Evolutionary conservation across 2,797 vertebrate genomes (phyloP), one percentile per base, ranked within the genome.

Genomic region (Smutsia temminckii): DNA sequence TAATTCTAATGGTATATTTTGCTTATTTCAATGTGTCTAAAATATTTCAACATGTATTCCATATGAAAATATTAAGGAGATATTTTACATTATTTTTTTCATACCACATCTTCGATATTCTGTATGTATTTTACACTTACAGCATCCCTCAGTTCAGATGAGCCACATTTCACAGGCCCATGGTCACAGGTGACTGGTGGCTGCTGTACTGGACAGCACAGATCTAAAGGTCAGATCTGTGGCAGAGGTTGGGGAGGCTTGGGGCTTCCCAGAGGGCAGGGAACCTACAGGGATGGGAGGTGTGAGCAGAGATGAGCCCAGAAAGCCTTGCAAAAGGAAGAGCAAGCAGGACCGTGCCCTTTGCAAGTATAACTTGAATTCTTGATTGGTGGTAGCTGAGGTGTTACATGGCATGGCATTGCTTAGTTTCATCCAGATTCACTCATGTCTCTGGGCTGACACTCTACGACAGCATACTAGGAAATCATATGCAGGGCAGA

Each of bases 101-200:
- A 37, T 40, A 13, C 37, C 21, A 10, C 27, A 17, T 63, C 66
- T 81, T 79, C 34, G 6, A 27, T 37, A 63, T 3, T 42, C 21
- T 13, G 27, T 1, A 11, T 74, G 51, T 23, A 8, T 34, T 42
- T 68, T 3, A n/a, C 16, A 8, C 37, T 11, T 51, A 17, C 16
- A 23, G 21, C 27, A 6, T 1, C 12, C 55, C 71, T 79, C 29
- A 5, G 0, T 61, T 64, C 8, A 3, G 51, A 12, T 0, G 11
- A 79, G 55, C 46, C 55, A 14, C 18, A 4, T 25, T 51, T 66
- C 55, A 9, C 23, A 57, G 51, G n/a, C 40, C 46, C 10, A 0
- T 1, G 1, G 12, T 32, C 27, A 1, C 34, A 2, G 3, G 63
- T 42, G 69, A 18, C 53, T 16, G 32, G 66, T 2, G 20, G 63